Conservation (phyloP, 2,888 invertebrate species). For the Thereva unica region DNA sequence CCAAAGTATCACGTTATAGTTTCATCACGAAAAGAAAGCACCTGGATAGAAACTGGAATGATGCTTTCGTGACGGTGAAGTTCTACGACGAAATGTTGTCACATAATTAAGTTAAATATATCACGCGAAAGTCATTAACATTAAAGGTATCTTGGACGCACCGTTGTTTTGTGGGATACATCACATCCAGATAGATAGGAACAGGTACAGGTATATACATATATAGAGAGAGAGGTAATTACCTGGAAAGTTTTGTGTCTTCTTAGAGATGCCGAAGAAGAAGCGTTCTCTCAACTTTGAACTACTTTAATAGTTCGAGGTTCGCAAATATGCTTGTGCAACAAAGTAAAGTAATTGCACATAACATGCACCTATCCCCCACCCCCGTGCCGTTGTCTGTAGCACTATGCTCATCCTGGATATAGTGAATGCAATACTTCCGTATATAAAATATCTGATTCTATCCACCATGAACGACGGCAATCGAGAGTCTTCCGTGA, state of each 20-base stretch:
- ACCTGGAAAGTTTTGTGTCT: no score
- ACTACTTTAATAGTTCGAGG: no score
- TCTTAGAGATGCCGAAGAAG: no score
- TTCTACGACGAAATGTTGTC: constrained; percentile 27
- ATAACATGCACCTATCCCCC: no score
- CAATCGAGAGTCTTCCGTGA: constrained; percentile 20
- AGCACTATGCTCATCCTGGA: background rate
- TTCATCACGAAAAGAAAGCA: constrained; percentile 37
- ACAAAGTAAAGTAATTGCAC: no score
- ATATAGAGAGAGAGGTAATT: background rate
- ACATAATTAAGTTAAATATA: constrained; percentile 34
- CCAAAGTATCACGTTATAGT: constrained; percentile 29
- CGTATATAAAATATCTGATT: background rate
- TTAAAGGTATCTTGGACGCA: constrained; percentile 5
- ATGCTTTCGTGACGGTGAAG: constrained; percentile 20
- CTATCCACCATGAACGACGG: constrained; percentile 1
- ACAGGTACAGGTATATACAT: background rate
- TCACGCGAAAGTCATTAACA: constrained; percentile 35
- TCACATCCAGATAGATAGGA: background rate
- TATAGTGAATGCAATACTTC: background rate
- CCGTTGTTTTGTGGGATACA: background rate
- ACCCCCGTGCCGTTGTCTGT: no score
- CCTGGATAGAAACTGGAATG: background rate
- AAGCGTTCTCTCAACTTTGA: no score
- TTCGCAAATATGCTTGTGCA: no score